Conservation (phyloP, 2,113 vertebrate genomes). For the Sminthopsis crassicaudata region DNA sequence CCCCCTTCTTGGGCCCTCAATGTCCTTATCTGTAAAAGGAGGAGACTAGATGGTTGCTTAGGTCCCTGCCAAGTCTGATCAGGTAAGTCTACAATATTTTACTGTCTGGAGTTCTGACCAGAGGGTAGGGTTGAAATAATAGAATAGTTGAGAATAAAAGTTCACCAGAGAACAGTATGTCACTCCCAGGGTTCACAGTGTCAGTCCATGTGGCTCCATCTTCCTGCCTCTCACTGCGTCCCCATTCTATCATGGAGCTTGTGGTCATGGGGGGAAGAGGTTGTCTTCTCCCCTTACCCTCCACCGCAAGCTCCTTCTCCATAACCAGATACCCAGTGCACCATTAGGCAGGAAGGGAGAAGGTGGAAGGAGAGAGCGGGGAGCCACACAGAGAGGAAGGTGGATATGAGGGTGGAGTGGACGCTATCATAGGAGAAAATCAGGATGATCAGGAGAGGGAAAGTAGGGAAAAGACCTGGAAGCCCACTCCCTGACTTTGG, state of each 20-base stretch:
- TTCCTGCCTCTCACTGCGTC: not conserved
- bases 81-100: constrained; percentile 1
- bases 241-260: not conserved
- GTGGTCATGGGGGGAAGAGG: not conserved
- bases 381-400: not conserved
- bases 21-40: not conserved
- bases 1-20: constrained; percentile 23
- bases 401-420: not conserved
- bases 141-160: not conserved
- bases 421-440: not conserved
- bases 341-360: not conserved
- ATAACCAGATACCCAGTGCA: not conserved
- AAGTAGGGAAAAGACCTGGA: not conserved
- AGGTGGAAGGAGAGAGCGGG: accelerated
- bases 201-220: constrained; percentile 34
- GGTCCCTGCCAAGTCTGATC: not conserved
- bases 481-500: not conserved
- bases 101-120: constrained; percentile 29
- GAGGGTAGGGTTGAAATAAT: not conserved
- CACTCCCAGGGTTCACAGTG: constrained; percentile 74
- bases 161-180: not conserved
- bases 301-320: not conserved
- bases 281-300: not conserved
- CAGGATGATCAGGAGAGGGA: not conserved
- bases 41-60: not conserved